A percentile compares a stretch with the other conserved stretches of the same genome.
These are phyloP conservation scores for Hemiscyllium ocellatum DNA, from an alignment of 2,113 vertebrate species.

Conservation along the genomic window DNA sequence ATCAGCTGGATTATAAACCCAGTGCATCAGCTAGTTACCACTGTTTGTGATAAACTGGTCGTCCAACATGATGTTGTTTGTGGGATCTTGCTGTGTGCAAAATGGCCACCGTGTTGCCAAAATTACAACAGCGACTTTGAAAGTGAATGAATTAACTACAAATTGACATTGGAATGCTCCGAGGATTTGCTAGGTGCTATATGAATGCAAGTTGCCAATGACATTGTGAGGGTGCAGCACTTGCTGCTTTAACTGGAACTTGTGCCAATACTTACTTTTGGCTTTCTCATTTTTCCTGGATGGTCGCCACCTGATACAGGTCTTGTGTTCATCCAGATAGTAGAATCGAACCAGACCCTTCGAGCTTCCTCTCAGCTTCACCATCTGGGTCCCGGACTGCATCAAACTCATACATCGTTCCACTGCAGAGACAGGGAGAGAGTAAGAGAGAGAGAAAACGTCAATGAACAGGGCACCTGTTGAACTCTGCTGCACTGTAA, in stretches of 20 bases:
- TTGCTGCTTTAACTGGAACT: not conserved
- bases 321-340: slow-evolving; percentile 87
- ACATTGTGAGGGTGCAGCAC: not conserved
- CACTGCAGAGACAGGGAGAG: slow-evolving; percentile 60
- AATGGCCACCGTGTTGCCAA: not conserved
- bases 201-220: not conserved
- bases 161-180: not conserved
- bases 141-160: not conserved
- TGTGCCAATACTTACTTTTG: slow-evolving; percentile 77
- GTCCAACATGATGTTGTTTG: not conserved
- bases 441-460: slow-evolving; percentile 33
- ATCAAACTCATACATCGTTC: slow-evolving; percentile 93
- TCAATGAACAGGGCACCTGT: not conserved
- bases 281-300: slow-evolving; percentile 95
- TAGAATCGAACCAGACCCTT: slow-evolving; percentile 87
- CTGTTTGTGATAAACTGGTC: not conserved
- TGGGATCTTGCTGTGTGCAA: not conserved
- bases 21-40: not conserved
- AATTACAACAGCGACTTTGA: not conserved
- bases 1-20: not conserved
- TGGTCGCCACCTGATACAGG: slow-evolving; percentile 91
- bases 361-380: slow-evolving; percentile 86
- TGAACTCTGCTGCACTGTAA: not conserved
- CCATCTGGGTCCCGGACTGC: slow-evolving; percentile 91
- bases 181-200: not conserved